Evolutionary conservation across 2,797 vertebrate genomes (phyloP).

Genomic region (Oceanodroma leucorhoa): DNA sequence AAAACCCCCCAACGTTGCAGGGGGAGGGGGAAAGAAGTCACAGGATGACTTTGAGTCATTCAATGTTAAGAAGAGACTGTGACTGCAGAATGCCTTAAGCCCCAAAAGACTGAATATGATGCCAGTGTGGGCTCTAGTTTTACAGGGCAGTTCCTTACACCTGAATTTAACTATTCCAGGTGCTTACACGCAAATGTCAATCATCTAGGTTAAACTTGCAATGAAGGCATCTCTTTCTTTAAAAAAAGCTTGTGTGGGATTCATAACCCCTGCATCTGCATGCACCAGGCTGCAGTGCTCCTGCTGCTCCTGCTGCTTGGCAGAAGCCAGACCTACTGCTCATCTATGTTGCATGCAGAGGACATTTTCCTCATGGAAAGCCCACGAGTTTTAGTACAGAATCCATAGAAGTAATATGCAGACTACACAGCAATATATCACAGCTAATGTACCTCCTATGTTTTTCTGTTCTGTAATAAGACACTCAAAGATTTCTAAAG

Average conservation of each 20-base stretch:
- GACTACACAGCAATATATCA: neutral
- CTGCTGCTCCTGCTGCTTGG: neutral
- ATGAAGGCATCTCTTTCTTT: neutral
- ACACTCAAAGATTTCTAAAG: neutral
- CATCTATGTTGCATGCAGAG: neutral
- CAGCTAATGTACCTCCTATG: rapidly evolving
- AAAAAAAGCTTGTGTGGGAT: neutral
- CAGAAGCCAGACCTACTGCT: neutral
- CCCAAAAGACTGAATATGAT: neutral
- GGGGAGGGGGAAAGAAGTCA: neutral
- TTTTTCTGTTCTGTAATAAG: neutral
- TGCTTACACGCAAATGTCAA: neutral
- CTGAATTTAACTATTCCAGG: neutral
- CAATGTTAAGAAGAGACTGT: neutral
- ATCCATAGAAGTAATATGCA: neutral
- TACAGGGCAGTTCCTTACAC: neutral
- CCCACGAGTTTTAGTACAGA: neutral
- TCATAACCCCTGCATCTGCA: neutral
- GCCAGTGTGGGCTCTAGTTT: neutral
- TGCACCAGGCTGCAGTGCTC: neutral
- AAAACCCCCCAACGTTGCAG: neutral
- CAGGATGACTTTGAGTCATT: neutral
- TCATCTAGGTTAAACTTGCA: neutral
- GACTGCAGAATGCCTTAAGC: neutral
- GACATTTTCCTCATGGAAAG: neutral